Evolutionary conservation across 2,797 vertebrate genomes (phyloP).

Genomic region (Apodemus agrarius): DNA sequence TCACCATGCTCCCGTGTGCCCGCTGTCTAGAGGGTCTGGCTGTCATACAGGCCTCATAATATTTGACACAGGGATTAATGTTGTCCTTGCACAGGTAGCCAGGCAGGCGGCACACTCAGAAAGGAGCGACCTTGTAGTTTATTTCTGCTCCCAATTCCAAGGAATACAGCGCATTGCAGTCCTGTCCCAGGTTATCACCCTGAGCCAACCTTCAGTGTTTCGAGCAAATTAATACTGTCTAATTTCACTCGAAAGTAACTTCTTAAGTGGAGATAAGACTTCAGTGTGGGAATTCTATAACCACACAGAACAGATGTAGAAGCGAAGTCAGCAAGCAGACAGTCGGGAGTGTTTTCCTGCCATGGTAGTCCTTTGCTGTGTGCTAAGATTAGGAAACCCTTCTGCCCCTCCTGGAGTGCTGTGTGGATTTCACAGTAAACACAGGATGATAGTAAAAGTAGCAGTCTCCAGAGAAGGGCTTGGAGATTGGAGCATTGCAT

Average conservation of each 20-base stretch:
- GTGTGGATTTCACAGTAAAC: not conserved
- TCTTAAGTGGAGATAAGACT: not conserved
- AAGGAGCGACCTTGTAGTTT: not conserved
- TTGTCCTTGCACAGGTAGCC: conserved; percentile 36
- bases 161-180: not conserved
- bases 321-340: not conserved
- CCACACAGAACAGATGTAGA: not conserved
- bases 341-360: not conserved
- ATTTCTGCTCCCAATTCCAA: not conserved
- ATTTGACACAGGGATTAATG: not conserved
- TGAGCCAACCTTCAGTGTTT: not conserved
- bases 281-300: conserved; percentile 36
- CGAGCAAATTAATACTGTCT: not conserved
- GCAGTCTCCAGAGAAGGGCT: not conserved
- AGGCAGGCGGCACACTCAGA: not conserved
- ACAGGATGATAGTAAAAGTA: not conserved
- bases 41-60: not conserved
- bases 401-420: not conserved
- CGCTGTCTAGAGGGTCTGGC: not conserved
- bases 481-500: not conserved
- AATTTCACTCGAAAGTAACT: conserved; percentile 49
- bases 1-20: not conserved
- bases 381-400: not conserved
- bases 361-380: not conserved
- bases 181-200: not conserved